Evolutionary conservation across 1,140 invertebrate genomes (phyloP), one percentile per base, ranked within the genome.

Genomic region (Eciton burchellii): DNA sequence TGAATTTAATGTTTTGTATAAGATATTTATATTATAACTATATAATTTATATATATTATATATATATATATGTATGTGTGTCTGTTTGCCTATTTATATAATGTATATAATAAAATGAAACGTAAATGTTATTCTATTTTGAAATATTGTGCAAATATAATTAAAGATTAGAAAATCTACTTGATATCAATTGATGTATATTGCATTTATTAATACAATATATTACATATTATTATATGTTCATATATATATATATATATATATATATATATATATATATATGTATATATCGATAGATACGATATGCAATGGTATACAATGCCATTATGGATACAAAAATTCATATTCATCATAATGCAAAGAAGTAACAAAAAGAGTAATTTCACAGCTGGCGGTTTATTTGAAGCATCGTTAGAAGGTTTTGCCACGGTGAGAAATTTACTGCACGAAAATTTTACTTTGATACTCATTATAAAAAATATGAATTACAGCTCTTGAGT

Each of bases 361-460:
- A 79, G 49, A 68, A 68, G 62, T 26, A 19, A 6, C 6, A 68
- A 3, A 16, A 68, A 12, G n/a, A 56, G 29, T 45, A 3, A 16
- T 26, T 79, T 79, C 43, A 68, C 12, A 11, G 35, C 47, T 43
- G 62, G 62, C 6, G 21, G 16, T 68, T 56, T 79, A 45, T 79
- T 79, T 43, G 29, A 68, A 5, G 74, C 74, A 0, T 79, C 74
- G 11, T 45, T 68, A 56, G 74, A 79, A 68, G 74, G 63, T 68
- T 79, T 79, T 6, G 21, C 74, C 19, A 79, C 12, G 35, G 63
- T 79, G 56, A 68, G 35, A 16, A 11, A 21, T 6, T 3, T 16
- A 65, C 49, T 45, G 16, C 0, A 2, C 52, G 3, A 14, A 56
- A 54, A 79, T 56, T 56, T 41, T 12, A 19, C 41, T 35, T 6